Evolutionary conservation across 1,140 invertebrate genomes (phyloP), one percentile per base, ranked within the genome.

Genomic region (Teleogryllus occipitalis): DNA sequence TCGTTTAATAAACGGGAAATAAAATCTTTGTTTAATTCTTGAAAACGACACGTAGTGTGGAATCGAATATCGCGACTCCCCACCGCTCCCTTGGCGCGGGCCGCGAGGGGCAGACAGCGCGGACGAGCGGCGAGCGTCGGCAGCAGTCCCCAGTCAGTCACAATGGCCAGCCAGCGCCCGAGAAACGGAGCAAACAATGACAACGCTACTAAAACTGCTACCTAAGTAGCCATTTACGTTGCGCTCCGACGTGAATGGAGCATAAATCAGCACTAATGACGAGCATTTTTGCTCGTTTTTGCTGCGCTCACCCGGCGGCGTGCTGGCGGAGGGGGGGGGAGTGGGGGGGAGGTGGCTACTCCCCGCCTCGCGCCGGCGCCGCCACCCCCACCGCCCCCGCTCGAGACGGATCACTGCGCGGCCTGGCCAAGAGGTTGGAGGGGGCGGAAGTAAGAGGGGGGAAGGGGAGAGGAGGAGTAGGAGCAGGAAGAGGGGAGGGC

Each of bases 261-360:
- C 54, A 65, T 65, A 65, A 65, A 65, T 65, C 54, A 65, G 54
- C 54, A 65, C 54, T 65, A 65, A 65, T 65, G 54, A 65, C 54
- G 54, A 65, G 54, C 54, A 65, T 65, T 65, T 65, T 65, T 65
- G 54, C 54, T 65, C 54, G 54, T 18, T 65, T 65, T 65, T 65
- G 54, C 54, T 65, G 18, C 54, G 54, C 54, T 65, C 10, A 0
- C 54, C 10, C 54, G 2, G 54, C 10, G n/a, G 54, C 54, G 54
- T 18, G 54, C 54, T 65, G 10, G 10, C 27, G 27, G 27, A 39
- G 1, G 27, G 27, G 27, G 27, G 27, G 5, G 27, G 27, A 5
- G 27, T 1, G 5, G 27, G 27, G 1, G 27, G 1, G 27, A 39
- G 27, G 27, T 39, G 27, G 27, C 27, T 39, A 39, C 27, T 39